Evolutionary conservation across 2,797 vertebrate species (phyloP), one percentile per base, ranked within the genome.

Genomic region (Cuniculus paca): DNA sequence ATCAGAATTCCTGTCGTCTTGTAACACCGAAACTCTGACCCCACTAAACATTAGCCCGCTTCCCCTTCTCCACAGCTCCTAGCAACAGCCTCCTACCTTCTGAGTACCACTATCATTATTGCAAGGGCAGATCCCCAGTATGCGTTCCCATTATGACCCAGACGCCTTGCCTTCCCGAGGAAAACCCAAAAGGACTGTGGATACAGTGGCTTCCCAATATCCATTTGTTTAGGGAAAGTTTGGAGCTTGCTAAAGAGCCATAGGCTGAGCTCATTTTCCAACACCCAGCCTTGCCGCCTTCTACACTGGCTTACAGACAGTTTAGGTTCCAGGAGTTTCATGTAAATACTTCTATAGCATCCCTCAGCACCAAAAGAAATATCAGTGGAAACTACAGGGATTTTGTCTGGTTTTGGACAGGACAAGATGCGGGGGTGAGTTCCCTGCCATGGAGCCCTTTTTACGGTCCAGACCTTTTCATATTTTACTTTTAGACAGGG

Each of bases 91-190:
- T 45, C 72, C 68, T 20, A 36, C 5, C 2, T 22, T 28, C n/a
- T 0, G 4, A 1, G 28, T 0, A 6, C 28, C 39, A 2, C 1
- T 7, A 20, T 11, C 7, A 19, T 1, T 3, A 2, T 52, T 7
- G 34, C 60, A 1, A 58, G 58, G 20, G 36, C 22, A 34, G 28
- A 3, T 4, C 16, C 48, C 8, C 8, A 28, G 0, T 11, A n/a
- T 20, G 20, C 6, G 5, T 17, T 58, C 28, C 34, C 26, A 5
- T 12, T 1, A 10, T 1, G 5, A 14, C 10, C 11, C 14, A 36
- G 86, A 45, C 48, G 4, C 80, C 31, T 20, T 31, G 42, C 17
- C 48, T 70, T 17, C 17, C 2, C 5, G 14, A 1, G 1, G 48
- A 50, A 58, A 45, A 20, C 12, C 31, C 6, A 2, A 4, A 24